These are phyloP conservation scores for Muscina levida DNA, from an alignment of 2,888 invertebrate species.

Conservation along the genomic window DNA sequence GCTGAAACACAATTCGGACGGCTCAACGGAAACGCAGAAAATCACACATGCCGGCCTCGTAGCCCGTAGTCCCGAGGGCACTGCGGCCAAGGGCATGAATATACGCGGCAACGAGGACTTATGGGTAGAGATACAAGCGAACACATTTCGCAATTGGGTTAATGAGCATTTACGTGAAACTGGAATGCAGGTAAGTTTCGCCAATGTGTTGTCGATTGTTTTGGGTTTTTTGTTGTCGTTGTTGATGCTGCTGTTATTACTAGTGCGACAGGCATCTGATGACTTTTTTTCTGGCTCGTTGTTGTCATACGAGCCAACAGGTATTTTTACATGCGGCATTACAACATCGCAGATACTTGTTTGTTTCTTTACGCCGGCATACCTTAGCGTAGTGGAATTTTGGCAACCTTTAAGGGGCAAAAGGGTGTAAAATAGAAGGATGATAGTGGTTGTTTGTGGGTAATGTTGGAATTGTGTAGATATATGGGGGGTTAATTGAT, in stretches of 20 bases:
- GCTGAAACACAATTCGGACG: constrained; percentile 82
- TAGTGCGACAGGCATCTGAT: not conserved
- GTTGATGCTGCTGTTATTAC: not conserved
- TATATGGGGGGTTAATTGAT: no score
- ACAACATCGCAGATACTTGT: not conserved
- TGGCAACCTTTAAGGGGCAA: no score
- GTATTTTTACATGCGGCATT: constrained; percentile 13
- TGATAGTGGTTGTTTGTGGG: no score
- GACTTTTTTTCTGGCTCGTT: constrained; percentile 2
- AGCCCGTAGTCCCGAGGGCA: constrained; percentile 95
- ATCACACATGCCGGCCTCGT: constrained; percentile 90
- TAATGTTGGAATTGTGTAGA: no score
- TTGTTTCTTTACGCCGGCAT: not conserved
- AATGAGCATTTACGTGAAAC: constrained; percentile 92
- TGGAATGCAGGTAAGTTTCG: constrained; percentile 83
- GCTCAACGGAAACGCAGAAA: constrained; percentile 82
- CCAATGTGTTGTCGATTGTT: no score
- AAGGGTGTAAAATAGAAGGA: no score
- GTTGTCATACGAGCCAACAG: not conserved
- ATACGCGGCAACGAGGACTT: constrained; percentile 96
- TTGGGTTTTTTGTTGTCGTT: not conserved
- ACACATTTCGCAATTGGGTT: constrained; percentile 98
- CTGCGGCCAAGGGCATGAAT: constrained; percentile 96
- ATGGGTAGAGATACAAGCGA: constrained; percentile 97
- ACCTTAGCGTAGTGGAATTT: no score